phyloP scores from a whole-genome alignment of 2,113 vertebrate species.

The Brachypteracias leptosomus region DNA sequence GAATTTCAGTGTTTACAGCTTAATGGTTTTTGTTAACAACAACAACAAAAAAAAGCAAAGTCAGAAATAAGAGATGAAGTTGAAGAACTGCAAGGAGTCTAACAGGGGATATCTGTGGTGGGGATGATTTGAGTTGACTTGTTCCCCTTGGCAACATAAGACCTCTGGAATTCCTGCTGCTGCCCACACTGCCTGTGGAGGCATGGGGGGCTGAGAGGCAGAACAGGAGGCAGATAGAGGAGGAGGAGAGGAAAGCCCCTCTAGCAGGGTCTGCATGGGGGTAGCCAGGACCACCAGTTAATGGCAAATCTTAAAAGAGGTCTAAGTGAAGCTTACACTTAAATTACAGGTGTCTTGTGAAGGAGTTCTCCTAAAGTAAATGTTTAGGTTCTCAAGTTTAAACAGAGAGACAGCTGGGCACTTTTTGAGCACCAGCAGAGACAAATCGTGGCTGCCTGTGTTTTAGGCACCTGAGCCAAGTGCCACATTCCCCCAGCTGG shows the following conservation, averaged over 20 bases:
- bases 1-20: constrained; percentile 12
- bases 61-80: not conserved
- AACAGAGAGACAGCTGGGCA: not conserved
- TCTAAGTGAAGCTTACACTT: not conserved
- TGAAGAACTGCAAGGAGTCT: not conserved
- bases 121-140: not conserved
- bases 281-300: not conserved
- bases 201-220: not conserved
- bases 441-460: not conserved
- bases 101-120: rapidly evolving
- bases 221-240: not conserved
- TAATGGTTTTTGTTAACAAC: constrained; percentile 16
- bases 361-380: not conserved
- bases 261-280: not conserved
- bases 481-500: not conserved
- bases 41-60: constrained; percentile 18
- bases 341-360: not conserved
- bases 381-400: not conserved
- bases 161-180: not conserved
- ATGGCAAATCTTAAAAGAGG: not conserved
- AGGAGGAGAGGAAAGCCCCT: not conserved
- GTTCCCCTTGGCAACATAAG: not conserved
- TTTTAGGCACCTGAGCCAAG: not conserved
- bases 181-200: not conserved
- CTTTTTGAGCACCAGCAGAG: not conserved